Base-by-base conservation (phyloP, 2,797 vertebrate genomes). In the Etheostoma nigrum region DNA sequence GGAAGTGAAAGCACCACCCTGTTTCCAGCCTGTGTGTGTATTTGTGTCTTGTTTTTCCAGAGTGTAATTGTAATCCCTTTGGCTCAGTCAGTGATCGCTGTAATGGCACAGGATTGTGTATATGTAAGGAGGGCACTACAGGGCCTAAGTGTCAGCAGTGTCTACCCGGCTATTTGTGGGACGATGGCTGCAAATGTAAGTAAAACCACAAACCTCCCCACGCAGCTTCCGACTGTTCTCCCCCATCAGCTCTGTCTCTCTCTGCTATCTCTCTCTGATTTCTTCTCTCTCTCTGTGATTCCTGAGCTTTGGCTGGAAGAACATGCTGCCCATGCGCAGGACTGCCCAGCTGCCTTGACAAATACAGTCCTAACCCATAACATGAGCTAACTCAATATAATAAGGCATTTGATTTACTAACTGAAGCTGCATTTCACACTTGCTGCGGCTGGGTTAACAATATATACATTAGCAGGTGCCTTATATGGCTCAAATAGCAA, bases 71-170 rank as follows among this genome's bases (percentile, higher is more conserved):
- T 98, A 97, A 98, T 95, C 96, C 95, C 94, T 94, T 94, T 96
- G 98, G 98, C 95, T 98, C 98, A 95, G 95, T 97, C 95, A 97
- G 93, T 96, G 96, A 96, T 94, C 96, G 95, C 95, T 99, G 98
- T 98, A 99, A 99, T 97, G 97, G 94, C 96, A 98, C 97, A 94
- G 98, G 98, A 97, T 96, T 96, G 96, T 99, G 98, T 98, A 96
- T 97, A 95, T 99, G 98, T 98, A 99, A 99, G 96, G 95, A 96
- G 93, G 97, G 97, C 95, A 94, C 97, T 16, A 96, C 97, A 95
- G 98, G 98, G 96, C 95, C 95, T 93, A 98, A 97, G 94, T 99
- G 98, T 96, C 96, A 96, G 94, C 95, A 97, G 92, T 99, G 98
- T 96, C 97, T 97, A 91, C 96, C 97, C 78, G 97, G 97, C 94